Evolutionary conservation across 2,888 invertebrate species (phyloP).

Genomic region (Cantharis rufa): DNA sequence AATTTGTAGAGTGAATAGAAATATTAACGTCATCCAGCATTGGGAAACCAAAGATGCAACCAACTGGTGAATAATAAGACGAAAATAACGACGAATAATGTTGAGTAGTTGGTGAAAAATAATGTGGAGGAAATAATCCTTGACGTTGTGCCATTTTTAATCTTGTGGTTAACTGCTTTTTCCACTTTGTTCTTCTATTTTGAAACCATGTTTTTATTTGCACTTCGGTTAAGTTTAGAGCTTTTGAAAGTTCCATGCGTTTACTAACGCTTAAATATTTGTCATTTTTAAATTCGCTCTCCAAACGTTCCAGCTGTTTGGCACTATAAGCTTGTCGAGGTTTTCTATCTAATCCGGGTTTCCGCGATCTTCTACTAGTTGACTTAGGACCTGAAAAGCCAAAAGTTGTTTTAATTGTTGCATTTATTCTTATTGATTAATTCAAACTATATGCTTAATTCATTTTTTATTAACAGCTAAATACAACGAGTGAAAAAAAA

Average conservation of each 20-base stretch:
- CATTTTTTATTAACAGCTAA: too few relatives aligned
- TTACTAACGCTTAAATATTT: slow-evolving; percentile 96
- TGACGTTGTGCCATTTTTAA: slow-evolving; percentile 88
- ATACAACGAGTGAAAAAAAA: too few relatives aligned
- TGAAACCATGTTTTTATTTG: slow-evolving; percentile 98
- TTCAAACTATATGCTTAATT: neutral
- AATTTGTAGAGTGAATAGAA: slow-evolving; percentile 34
- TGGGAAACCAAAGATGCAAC: slow-evolving; percentile 64
- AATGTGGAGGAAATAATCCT: slow-evolving; percentile 73
- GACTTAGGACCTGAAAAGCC: slow-evolving; percentile 77
- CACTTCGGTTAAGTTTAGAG: slow-evolving; percentile 86
- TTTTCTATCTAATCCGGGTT: slow-evolving; percentile 89
- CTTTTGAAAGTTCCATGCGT: slow-evolving; percentile 89
- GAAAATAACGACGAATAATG: slow-evolving; percentile 65
- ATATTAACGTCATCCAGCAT: slow-evolving; percentile 53
- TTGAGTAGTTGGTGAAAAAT: slow-evolving; percentile 65
- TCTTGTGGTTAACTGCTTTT: slow-evolving; percentile 90
- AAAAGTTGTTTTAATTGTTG: neutral
- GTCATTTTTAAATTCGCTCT: slow-evolving; percentile 93
- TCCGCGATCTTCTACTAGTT: slow-evolving; percentile 76
- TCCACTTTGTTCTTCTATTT: slow-evolving; percentile 95
- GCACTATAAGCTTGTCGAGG: slow-evolving; percentile 96
- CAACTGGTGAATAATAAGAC: slow-evolving; percentile 66
- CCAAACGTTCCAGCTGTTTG: slow-evolving; percentile 87
- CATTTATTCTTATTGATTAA: neutral